These are phyloP conservation scores for Colostygia pectinataria DNA, from an alignment of 2,888 invertebrate species.

Conservation along the genomic window DNA sequence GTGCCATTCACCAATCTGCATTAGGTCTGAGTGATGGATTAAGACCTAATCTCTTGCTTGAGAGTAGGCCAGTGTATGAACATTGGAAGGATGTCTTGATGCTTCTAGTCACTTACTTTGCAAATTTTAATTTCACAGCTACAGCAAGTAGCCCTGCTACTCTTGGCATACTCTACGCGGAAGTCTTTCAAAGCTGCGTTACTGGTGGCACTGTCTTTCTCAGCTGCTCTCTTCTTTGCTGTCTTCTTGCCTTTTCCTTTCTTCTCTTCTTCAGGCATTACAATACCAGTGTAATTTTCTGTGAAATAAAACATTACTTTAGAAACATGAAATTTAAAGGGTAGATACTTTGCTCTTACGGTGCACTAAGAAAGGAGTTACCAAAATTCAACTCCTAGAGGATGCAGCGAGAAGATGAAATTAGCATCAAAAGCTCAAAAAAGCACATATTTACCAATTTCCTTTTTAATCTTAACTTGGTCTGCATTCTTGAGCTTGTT, in stretches of 20 bases:
- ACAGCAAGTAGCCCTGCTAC: constrained; percentile 89
- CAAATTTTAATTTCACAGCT: constrained; percentile 93
- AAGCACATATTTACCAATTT: constrained; percentile 81
- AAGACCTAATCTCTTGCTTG: too few species aligned
- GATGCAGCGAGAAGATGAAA: too few species aligned
- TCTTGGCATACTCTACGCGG: constrained; percentile 92
- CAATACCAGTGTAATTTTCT: constrained; percentile 54
- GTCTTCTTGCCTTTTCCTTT: constrained; percentile 73
- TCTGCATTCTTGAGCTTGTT: constrained; percentile 91
- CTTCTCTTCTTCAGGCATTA: constrained; percentile 72
- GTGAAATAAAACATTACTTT: constrained; percentile 1
- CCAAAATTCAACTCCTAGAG: too few species aligned
- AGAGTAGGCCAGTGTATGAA: too few species aligned
- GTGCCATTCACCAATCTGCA: too few species aligned
- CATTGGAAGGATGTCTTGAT: too few species aligned
- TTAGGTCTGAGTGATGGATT: too few species aligned
- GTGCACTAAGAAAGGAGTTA: too few species aligned
- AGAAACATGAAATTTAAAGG: too few species aligned
- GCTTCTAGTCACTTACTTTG: constrained; percentile 81
- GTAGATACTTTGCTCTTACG: too few species aligned
- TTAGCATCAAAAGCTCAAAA: too few species aligned
- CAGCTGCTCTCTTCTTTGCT: constrained; percentile 56
- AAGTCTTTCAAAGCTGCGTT: constrained; percentile 84
- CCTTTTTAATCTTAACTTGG: constrained; percentile 89
- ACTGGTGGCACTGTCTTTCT: constrained; percentile 47